Base-by-base conservation (phyloP, 2,113 vertebrate genomes). In the Limnothrissa miodon region DNA sequence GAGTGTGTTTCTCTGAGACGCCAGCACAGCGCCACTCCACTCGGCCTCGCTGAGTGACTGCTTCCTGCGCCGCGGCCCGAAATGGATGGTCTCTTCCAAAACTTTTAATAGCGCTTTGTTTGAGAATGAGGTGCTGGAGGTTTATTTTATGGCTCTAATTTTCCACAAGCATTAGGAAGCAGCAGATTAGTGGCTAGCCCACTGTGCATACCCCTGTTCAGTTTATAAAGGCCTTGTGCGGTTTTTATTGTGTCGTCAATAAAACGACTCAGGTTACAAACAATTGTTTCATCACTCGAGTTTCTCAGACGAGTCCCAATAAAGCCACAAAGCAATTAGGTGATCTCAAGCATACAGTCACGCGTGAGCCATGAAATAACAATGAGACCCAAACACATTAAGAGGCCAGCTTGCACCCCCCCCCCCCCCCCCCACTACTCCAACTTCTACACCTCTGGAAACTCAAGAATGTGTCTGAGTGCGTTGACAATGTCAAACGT, bases 381-480 rank as follows among this genome's bases (percentile, higher is more conserved):
- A 62, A 39, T 36, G 15, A 39, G 5, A 33, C 66, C 25, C 29
- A 36, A 29, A 70, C 62, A 36, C 66, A 36, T 4, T 36, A 29
- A 70, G 62, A 70, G 25, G 62, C 29, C 66, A 15, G 4, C 66
- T 4, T 17, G 21, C 21, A 10, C 46, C n/a, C 25, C 11, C 29
- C 29, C 42, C 42, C 42, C 4, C 21, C 46, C 46, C n/a, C 25
- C 11, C 29, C 29, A 2, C 42, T 6, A 42, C 42, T 42, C 6
- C 42, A 42, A 33, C 66, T 11, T 29, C 33, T 59, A 82, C 80
- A 39, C 85, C 80, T 86, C 81, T 48, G 87, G 88, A 89, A 90
- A 81, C 81, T 81, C 89, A 90, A 90, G 90, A 93, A 91, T 91
- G 87, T 90, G 92, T 92, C 90, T 17, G 91, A 88, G 85, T 23